Evolutionary conservation across 2,113 vertebrate species (phyloP).

Genomic region (Pelobates fuscus): DNA sequence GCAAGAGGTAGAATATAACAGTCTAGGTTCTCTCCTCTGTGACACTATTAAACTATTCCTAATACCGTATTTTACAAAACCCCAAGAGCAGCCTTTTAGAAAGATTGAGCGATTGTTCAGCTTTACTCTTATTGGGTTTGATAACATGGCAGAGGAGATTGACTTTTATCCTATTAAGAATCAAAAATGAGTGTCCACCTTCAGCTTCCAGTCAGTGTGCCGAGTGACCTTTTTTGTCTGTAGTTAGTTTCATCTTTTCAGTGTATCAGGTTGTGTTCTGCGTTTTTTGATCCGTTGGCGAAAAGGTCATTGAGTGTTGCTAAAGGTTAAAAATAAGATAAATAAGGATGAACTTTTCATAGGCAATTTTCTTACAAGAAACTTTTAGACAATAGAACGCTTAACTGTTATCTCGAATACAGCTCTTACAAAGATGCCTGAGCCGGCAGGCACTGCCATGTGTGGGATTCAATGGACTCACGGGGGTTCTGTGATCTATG

Average conservation of each 20-base stretch:
- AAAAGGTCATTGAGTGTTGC: slow-evolving; percentile 37
- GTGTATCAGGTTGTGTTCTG: slow-evolving; percentile 15
- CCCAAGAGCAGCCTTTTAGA: background rate
- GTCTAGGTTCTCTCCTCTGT: background rate
- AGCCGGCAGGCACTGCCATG: background rate
- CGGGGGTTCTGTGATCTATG: no score
- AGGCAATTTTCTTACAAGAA: slow-evolving; percentile 31
- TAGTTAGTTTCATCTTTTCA: slow-evolving; percentile 15
- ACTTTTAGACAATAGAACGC: background rate
- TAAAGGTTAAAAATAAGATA: slow-evolving; percentile 51
- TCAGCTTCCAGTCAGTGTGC: slow-evolving; percentile 13
- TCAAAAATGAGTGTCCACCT: background rate
- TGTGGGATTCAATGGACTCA: background rate
- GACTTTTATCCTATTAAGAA: slow-evolving; percentile 42
- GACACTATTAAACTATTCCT: background rate
- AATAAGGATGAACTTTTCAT: slow-evolving; percentile 46
- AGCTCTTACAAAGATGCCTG: slow-evolving; percentile 13
- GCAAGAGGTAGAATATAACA: background rate
- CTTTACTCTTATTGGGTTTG: slow-evolving; percentile 33
- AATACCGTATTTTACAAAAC: background rate
- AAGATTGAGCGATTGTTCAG: background rate
- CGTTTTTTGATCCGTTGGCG: slow-evolving; percentile 40
- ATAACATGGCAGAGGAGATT: slow-evolving; percentile 46
- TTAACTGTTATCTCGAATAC: slow-evolving; percentile 31
- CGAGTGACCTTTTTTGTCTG: slow-evolving; percentile 46